Evolutionary conservation across 2,797 vertebrate genomes (phyloP), one percentile per base, ranked within the genome.

Genomic region (Argentina silus): DNA sequence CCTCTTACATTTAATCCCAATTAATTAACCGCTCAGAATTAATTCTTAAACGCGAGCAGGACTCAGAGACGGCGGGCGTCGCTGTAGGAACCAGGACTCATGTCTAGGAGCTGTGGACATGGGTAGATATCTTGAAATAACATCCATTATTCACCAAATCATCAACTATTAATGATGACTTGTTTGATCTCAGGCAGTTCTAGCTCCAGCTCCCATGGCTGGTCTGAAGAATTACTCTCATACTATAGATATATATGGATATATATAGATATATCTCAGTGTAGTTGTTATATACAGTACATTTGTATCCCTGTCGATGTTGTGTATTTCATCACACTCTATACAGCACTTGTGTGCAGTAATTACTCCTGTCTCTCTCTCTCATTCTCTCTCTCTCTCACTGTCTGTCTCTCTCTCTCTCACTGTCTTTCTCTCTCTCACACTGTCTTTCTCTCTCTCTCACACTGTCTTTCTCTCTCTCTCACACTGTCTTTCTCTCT

Each of bases 1-100:
- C 43, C 43, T 65, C 63, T 65, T 65, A 48, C 44, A 12, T 65
- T 65, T 65, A 23, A 48, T 65, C 44, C 44, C 63, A 45, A 45
- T 48, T 65, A 65, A 65, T 65, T 65, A 2, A 17, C 43, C 44
- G 14, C 63, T 48, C 44, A 21, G 19, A 48, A 45, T 21, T 9
- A 0, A 23, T 65, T 21, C 44, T 15, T 19, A 15, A 21, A 45
- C 7, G 44, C 19, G 44, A 21, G 44, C 17, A 11, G 44, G 45
- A 11, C 44, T 19, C 27, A 19, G 17, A 43, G 10, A 47, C 17
- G 3, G 63, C 17, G n/a, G n/a, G 43, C 44, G 43, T 11, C n/a
- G 10, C 45, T 17, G 43, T 43, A 45, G 6, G 27, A 11, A 19
- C 19, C 42, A 47, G 43, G 19, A n/a, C 43, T 3, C 9, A 47